Base-by-base conservation (phyloP, 2,797 vertebrate genomes). In the Darevskia mixta region DNA sequence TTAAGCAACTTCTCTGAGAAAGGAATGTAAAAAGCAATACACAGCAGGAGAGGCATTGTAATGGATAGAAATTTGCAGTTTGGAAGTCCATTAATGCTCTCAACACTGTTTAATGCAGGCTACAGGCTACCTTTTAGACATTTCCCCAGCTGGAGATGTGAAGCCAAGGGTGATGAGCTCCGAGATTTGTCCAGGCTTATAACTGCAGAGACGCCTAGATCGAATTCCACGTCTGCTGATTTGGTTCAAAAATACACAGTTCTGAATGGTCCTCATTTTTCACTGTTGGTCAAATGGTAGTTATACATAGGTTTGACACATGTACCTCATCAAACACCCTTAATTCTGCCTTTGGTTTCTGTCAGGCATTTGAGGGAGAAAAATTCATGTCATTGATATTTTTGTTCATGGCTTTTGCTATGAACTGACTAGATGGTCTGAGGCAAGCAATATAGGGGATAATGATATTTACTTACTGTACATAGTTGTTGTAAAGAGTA, bases 261-360 rank as follows among this genome's bases (percentile, higher is more conserved):
- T 32, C 87, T 93, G 29, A 49, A 1, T 90, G 81, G 75, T 6
- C 29, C 83, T 91, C 89, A 82, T 84, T 87, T 83, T 61, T 87
- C 20, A 5, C 61, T 79, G 85, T 43, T 72, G 76, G 82, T 94
- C 78, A 61, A 25, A 5, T 82, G 72, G 5, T 79, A 73, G 67
- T 87, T 86, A 35, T 92, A n/a, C 55, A 80, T 11, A 27, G 25
- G 58, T 58, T 17, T 77, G 87, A 76, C 17, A 86, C 29, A 17
- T 0, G 0, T 55, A 55, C 88, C 85, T 32, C 18, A 86, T 20
- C 90, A 80, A 89, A 75, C 1, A 0, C 78, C 15, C 25, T 64
- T 89, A 86, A 66, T 11, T 27, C 45, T 87, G 18, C 27, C 81
- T 72, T 25, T 84, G 1, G 23, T 83, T 83, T 82, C 1, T 71